Base-by-base conservation (phyloP, 2,888 invertebrate genomes). In the Hirtodrosophila alboralis region DNA sequence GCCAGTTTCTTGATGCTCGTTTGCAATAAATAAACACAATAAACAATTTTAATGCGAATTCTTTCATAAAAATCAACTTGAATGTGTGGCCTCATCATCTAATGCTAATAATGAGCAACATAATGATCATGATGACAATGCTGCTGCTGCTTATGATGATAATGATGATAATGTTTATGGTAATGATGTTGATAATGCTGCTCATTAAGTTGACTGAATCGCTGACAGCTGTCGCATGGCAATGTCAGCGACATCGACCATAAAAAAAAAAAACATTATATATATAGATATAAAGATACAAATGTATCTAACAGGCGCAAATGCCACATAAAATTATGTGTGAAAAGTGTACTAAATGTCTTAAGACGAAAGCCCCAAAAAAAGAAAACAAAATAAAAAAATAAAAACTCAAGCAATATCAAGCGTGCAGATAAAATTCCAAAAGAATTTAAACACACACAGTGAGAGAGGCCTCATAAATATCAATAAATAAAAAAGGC, bases 1-100 rank as follows among this genome's bases (percentile, higher is more conserved):
- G 60, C 54, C 47, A 64, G 64, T 60, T 74, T 48, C 75, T 72
- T 54, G 63, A 59, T 75, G 73, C 77, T 75, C 72, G 80, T 75
- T 84, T 75, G 66, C 73, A 86, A 80, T 79, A 85, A 85, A 85
- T 79, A 79, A 85, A 85, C 80, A 80, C 77, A 86, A 76, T 86
- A 76, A 84, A 80, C 86, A 76, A 76, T 84, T 86, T 80, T 86
- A 80, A 84, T 80, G 80, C 84, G 80, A 80, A 80, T 80, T 80
- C 86, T 61, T 85, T 75, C 70, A 85, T 70, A 66, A 85, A 85
- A 79, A 56, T 70, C 66, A 75, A 56, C 38, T 61, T 38, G 63
- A 38, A 36, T 57, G 18, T 37, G 26, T 27, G 27, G 64, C 44
- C 65, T 54, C 54, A 58, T 52, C 41, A 41, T 30, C 21, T 18